These are phyloP conservation scores for Aplidium turbinatum DNA, from an alignment of 23 tunicate genomes.

Conservation along the genomic window DNA sequence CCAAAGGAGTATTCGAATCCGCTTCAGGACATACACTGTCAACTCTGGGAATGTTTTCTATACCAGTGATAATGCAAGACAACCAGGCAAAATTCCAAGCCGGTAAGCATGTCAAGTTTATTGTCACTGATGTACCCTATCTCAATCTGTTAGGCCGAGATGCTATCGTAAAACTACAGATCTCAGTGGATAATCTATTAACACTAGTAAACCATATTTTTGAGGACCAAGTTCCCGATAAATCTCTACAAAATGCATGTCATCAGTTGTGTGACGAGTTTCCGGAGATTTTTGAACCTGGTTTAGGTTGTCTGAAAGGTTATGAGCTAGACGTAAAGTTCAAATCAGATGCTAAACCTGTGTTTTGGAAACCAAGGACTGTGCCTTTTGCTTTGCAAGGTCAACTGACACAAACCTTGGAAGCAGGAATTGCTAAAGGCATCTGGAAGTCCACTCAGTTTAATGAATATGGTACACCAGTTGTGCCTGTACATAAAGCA, in stretches of 20 bases:
- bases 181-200: slow-evolving; percentile 21
- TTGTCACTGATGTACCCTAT: slow-evolving; percentile 8
- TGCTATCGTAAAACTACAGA: slow-evolving; percentile 2
- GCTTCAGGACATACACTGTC: slow-evolving; percentile 23
- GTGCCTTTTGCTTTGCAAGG: slow-evolving; percentile 25
- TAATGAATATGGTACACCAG: slow-evolving; percentile 23
- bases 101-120: background rate
- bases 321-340: slow-evolving; percentile 29
- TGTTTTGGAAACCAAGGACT: slow-evolving; percentile 12
- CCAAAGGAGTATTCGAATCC: background rate
- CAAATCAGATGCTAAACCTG: background rate
- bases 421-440: slow-evolving; percentile 20
- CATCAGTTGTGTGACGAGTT: no score
- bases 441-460: slow-evolving; percentile 29
- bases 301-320: no score
- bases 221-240: no score
- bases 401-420: background rate
- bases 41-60: slow-evolving; percentile 8
- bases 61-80: slow-evolving; percentile 1
- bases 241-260: no score
- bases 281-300: no score
- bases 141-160: slow-evolving; percentile 18
- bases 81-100: background rate
- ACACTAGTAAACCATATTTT: no score
- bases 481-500: slow-evolving; percentile 9